Evolutionary conservation across 2,888 invertebrate species (phyloP).

Genomic region (Dicroscelio sp.): DNA sequence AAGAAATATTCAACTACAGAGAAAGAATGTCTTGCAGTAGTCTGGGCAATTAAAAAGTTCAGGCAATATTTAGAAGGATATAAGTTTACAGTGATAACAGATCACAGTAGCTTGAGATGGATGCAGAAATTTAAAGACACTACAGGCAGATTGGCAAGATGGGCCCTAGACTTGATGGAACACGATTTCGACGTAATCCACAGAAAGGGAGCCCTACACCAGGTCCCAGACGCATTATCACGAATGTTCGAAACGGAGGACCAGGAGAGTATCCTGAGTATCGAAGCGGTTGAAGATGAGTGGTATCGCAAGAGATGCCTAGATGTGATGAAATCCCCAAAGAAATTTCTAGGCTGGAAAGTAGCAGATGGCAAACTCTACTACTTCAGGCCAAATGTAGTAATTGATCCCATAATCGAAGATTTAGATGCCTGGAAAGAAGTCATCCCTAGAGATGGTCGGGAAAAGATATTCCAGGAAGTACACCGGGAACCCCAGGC

Average conservation of each 20-base stretch:
- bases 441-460: constrained; percentile 42
- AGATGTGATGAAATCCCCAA: not conserved
- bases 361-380: not conserved
- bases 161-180: constrained; percentile 80
- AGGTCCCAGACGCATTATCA: constrained; percentile 32
- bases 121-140: constrained; percentile 55
- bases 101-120: constrained; percentile 66
- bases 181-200: constrained; percentile 58
- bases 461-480: constrained; percentile 22
- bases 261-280: not conserved
- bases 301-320: not conserved
- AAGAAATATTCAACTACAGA: constrained; percentile 63
- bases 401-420: not conserved
- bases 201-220: not conserved
- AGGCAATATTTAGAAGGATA: constrained; percentile 75
- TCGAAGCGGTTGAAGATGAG: not conserved
- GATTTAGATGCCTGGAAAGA: constrained; percentile 73
- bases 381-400: not conserved
- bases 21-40: constrained; percentile 64
- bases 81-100: constrained; percentile 66
- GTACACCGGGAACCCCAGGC: constrained; percentile 25
- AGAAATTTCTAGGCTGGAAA: not conserved
- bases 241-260: not conserved
- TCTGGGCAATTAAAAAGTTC: constrained; percentile 67
- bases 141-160: constrained; percentile 76